Base-by-base conservation (phyloP, 2,888 invertebrate species). In the Kuschelorhynchus macadamiae region DNA sequence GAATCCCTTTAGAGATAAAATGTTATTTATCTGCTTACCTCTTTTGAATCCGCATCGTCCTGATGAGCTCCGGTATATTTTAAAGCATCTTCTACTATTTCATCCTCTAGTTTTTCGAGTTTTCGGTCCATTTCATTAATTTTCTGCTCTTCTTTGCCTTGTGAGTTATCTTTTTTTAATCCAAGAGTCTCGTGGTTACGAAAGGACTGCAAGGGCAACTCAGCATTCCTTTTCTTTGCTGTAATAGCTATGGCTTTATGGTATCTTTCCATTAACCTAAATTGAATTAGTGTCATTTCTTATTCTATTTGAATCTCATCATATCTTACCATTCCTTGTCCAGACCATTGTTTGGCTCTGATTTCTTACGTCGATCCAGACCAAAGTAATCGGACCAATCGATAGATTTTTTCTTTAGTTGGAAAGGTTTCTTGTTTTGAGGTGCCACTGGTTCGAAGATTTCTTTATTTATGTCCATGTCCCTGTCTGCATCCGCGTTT, bases 301-400 rank as follows among this genome's bases (percentile, higher is more conserved):
- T n/a, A n/a, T n/a, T n/a, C n/a, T n/a, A n/a, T n/a, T n/a, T n/a
- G n/a, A n/a, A n/a, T n/a, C n/a, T n/a, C n/a, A n/a, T n/a, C n/a
- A 36, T 33, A 16, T 30, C 55, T 56, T 21, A 71, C 85, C 87
- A 88, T 71, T 87, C 86, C 69, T 87, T 85, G 44, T 88, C 86
- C 17, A 86, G 83, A 41, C 85, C 85, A 41, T 85, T 82, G 7
- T 61, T 61, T 7, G 63, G 53, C 47, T 86, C 86, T 73, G 86
- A 86, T 81, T 92, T 92, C 81, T 88, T 90, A 66, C 93, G 89
- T 71, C 91, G 88, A 80, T 95, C 94, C 69, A 94, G 88, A 0
- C 95, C 95, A 78, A 95, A 94, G 78, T 95, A 94, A 76, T 93
- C 90, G 0, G 93, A 91, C 95, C 94, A 95, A 77, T 94, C 91